Conservation (phyloP, 2,113 vertebrate species). For the Festucalex cinctus region DNA sequence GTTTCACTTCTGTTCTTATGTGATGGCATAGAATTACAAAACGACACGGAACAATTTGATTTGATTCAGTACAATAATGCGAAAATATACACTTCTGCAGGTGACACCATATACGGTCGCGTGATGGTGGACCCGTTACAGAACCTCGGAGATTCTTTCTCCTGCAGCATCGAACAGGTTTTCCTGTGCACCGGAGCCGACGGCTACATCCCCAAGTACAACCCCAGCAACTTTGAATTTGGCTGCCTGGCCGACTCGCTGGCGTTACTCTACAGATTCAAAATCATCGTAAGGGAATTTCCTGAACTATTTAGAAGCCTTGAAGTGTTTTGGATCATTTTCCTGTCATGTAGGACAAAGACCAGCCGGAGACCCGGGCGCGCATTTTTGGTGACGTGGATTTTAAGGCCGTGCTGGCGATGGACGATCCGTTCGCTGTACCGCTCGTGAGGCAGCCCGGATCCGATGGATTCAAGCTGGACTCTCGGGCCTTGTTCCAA, state of each 20-base stretch:
- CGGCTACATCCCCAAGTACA: conserved; percentile 94
- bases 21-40: too few relatives aligned
- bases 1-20: too few relatives aligned
- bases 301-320: not conserved
- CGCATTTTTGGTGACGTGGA: conserved; percentile 79
- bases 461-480: conserved; percentile 90
- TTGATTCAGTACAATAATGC: too few relatives aligned
- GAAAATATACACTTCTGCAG: too few relatives aligned
- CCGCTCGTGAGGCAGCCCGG: conserved; percentile 85
- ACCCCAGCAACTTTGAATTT: conserved; percentile 83
- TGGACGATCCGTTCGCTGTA: conserved; percentile 84
- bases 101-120: conserved; percentile 85
- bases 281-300: conserved; percentile 83
- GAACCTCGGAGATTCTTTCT: conserved; percentile 91
- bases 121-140: conserved; percentile 97
- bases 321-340: not conserved
- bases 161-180: conserved; percentile 93
- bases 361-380: conserved; percentile 88
- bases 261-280: conserved; percentile 87
- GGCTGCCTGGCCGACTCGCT: conserved; percentile 92
- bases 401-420: conserved; percentile 86
- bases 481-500: conserved; percentile 89
- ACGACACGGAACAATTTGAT: too few relatives aligned
- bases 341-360: conserved; percentile 78
- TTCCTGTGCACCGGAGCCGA: conserved; percentile 92